Conservation (phyloP, 2,888 invertebrate genomes). For the Morinoia aosen region DNA sequence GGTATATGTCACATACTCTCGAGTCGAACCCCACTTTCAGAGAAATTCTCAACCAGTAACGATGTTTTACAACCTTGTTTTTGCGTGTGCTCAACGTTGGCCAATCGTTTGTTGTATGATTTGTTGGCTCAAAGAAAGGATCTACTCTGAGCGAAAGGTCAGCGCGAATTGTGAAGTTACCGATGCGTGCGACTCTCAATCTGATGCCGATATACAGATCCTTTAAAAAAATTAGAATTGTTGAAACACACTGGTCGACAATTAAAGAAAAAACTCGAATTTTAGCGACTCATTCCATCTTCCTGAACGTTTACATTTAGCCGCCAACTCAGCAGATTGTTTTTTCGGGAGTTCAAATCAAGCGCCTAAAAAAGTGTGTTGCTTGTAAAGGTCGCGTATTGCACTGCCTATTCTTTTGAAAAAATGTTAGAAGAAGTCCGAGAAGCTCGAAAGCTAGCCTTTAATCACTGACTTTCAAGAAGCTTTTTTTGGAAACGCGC, state of each 20-base stretch:
- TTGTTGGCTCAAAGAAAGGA: neutral
- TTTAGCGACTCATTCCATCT: neutral
- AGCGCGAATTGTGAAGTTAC: neutral
- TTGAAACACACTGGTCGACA: neutral
- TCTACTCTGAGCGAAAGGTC: neutral
- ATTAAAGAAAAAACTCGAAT: neutral
- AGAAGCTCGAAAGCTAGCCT: neutral
- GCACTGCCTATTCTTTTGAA: neutral
- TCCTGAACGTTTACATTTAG: neutral
- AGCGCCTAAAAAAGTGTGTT: neutral
- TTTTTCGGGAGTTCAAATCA: neutral
- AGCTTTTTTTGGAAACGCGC: neutral
- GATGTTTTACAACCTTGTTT: too few species aligned
- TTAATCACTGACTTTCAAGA: neutral
- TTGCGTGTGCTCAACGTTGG: too few species aligned
- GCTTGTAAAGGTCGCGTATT: neutral
- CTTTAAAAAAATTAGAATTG: neutral
- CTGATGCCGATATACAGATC: neutral
- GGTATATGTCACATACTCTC: too few species aligned
- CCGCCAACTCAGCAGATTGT: neutral
- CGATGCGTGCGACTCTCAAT: neutral
- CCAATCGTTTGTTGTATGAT: neutral
- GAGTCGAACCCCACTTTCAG: too few species aligned
- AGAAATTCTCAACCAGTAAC: too few species aligned
- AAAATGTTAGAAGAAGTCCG: neutral